Evolutionary conservation across 2,113 vertebrate genomes (phyloP), one percentile per base, ranked within the genome.

Genomic region (Esox niger): DNA sequence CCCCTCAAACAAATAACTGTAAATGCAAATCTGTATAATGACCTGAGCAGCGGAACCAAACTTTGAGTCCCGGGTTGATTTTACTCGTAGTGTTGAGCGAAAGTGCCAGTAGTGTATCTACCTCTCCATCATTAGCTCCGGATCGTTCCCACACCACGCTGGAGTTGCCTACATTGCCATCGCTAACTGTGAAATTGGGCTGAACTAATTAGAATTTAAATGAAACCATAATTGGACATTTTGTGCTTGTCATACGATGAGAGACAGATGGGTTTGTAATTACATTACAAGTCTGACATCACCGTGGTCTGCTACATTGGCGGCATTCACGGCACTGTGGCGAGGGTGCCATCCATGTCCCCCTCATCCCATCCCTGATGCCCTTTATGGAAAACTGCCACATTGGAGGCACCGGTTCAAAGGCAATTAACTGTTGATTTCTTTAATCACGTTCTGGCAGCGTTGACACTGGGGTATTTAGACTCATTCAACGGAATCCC

Each of bases 181-280:
- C 13, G 38, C 38, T 43, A 15, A 10, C 38, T 86, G 89, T 8
- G 75, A 96, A 97, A 97, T 95, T 97, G 95, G 92, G 94, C 95
- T 92, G 93, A 95, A 94, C 95, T 98, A 97, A 98, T 98, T 98
- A 96, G 92, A 95, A 92, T 92, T 95, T 95, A 96, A 98, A 98
- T 93, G 94, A 96, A 98, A 95, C 91, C 93, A 95, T 98, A 98
- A 99, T 98, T 98, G 95, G 94, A 97, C 94, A 97, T 98, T 98
- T 97, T 98, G 92, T 91, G 93, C 94, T 98, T 95, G 85, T 98
- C 97, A 95, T 92, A 94, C 93, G 92, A 94, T 94, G 94, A 95
- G 91, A 98, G 96, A 99, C 97, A 99, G 97, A 98, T 98, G 97
- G 95, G 91, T 88, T 81, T 84, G 94, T 98, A 98, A 99, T 99